Percentiles rank a stretch among this genome's conserved stretches.
Evolutionary conservation across 2,113 vertebrate genomes (phyloP).

Genomic region (Phalacrocorax brasilianus): DNA sequence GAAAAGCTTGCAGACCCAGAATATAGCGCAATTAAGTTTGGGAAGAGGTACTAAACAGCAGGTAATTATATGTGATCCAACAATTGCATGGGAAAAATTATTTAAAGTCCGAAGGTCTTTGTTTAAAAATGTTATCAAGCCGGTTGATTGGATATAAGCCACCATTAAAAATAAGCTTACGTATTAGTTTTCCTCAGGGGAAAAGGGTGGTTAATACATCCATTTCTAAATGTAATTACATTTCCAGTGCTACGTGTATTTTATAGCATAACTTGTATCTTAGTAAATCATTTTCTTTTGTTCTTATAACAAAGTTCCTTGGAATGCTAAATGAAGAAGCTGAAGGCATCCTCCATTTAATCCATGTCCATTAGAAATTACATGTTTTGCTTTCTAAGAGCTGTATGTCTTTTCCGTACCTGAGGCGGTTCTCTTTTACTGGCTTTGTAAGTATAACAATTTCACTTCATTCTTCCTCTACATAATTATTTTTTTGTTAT

Average conservation of each 20-base stretch:
- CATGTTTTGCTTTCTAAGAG: neutral
- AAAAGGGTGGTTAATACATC: neutral
- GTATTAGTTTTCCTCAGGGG: neutral
- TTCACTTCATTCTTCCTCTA: neutral
- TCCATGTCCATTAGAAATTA: neutral
- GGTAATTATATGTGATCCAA: neutral
- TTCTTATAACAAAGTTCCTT: slow-evolving; percentile 23
- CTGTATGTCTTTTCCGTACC: neutral
- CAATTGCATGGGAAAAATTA: neutral
- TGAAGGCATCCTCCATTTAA: neutral
- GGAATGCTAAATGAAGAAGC: slow-evolving; percentile 1
- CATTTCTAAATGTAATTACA: slow-evolving; percentile 23
- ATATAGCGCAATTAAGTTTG: neutral
- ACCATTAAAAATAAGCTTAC: slow-evolving; percentile 26
- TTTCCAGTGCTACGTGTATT: neutral
- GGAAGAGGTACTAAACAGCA: neutral
- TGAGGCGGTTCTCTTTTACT: neutral
- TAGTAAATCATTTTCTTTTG: slow-evolving; percentile 12
- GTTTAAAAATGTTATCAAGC: slow-evolving; percentile 1
- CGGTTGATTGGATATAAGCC: neutral
- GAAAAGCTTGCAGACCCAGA: neutral
- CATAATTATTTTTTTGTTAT: neutral
- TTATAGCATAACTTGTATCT: slow-evolving; percentile 7
- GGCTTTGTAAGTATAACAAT: neutral
- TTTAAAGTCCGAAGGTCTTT: neutral